Conservation (phyloP, 1,140 invertebrate genomes). For the Neomicropteryx cornuta region DNA sequence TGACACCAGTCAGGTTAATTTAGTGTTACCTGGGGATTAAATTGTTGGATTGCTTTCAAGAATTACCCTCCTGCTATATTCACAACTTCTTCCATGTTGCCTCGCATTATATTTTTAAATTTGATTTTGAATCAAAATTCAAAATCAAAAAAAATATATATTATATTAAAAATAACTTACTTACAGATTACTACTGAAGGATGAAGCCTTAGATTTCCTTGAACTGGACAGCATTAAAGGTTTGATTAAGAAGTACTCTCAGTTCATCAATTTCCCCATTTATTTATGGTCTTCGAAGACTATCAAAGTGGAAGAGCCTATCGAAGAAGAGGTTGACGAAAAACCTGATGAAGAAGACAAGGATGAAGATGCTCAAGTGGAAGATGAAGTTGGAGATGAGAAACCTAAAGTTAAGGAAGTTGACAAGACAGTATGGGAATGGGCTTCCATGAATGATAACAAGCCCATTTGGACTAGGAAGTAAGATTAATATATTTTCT, state of each 20-base stretch:
- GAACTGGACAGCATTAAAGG: conserved; percentile 84
- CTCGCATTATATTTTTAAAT: neutral
- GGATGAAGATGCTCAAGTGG: conserved; percentile 49
- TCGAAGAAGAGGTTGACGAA: conserved; percentile 38
- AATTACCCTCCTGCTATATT: conserved; percentile 14
- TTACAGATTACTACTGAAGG: conserved; percentile 79
- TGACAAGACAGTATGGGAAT: conserved; percentile 97
- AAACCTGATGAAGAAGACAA: conserved; percentile 39
- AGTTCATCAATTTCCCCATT: conserved; percentile 99
- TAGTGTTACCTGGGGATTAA: too few species aligned
- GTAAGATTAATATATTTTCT: neutral
- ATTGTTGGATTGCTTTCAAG: too few species aligned
- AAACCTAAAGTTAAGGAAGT: conserved; percentile 88
- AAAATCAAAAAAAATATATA: neutral
- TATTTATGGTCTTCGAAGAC: conserved; percentile 93
- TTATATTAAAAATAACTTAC: neutral
- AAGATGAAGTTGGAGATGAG: conserved; percentile 54
- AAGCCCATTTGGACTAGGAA: conserved; percentile 98
- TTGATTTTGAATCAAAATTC: neutral
- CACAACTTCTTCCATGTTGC: neutral
- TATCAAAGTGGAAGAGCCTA: conserved; percentile 73
- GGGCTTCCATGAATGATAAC: conserved; percentile 91
- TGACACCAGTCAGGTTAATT: too few species aligned
- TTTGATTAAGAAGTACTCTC: conserved; percentile 95
- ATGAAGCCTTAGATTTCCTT: conserved; percentile 92